Conservation (phyloP, 2,113 vertebrate genomes). For the Atlantisia rogersi region DNA sequence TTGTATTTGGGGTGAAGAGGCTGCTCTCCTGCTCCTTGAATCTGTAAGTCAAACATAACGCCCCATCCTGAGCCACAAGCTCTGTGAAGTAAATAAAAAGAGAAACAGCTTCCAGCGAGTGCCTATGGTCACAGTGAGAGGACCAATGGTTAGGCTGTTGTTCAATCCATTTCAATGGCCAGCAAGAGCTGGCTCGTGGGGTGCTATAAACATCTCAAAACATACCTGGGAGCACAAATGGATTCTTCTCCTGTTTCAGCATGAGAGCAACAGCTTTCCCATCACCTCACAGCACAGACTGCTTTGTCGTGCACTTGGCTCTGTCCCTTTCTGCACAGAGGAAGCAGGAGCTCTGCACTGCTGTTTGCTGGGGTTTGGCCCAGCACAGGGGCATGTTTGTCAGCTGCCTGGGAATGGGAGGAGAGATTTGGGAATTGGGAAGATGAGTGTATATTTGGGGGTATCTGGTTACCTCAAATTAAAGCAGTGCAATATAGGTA, state of each 20-base stretch:
- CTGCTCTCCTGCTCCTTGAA: not conserved
- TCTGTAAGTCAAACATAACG: accelerated
- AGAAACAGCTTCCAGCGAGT: not conserved
- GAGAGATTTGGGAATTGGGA: not conserved
- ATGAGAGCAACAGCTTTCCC: not conserved
- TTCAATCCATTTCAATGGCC: not conserved
- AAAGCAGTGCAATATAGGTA: not conserved
- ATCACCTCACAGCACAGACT: not conserved
- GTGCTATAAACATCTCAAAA: not conserved
- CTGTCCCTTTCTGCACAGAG: not conserved
- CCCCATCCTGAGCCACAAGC: not conserved
- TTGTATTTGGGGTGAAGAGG: not conserved
- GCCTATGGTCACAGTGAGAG: too few relatives aligned
- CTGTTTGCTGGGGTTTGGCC: not conserved
- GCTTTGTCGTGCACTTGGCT: not conserved
- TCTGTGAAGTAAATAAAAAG: not conserved
- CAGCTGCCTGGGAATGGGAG: not conserved
- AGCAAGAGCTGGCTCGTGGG: not conserved
- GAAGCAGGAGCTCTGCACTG: not conserved
- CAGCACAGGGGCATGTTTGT: not conserved
- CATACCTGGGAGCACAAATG: not conserved
- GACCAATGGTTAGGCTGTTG: not conserved
- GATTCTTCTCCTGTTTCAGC: not conserved
- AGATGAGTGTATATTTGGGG: not conserved
- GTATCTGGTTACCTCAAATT: not conserved